Evolutionary conservation across 1,140 invertebrate genomes (phyloP).

Genomic region (Helicoverpa zea): DNA sequence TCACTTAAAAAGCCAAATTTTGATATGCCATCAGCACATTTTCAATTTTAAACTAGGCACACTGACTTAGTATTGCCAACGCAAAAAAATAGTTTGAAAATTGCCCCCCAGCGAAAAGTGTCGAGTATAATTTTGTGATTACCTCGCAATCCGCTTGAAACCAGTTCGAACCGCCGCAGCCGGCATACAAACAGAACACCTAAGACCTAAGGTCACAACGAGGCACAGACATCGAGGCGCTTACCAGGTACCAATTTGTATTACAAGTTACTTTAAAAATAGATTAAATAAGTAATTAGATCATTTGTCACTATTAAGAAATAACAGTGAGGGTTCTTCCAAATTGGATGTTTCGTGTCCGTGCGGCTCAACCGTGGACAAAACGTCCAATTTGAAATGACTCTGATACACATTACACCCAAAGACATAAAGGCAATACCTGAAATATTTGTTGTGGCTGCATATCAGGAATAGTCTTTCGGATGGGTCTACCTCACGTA

Average conservation of each 20-base stretch:
- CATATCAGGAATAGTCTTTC: no score
- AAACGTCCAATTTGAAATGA: no score
- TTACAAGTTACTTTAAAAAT: background rate
- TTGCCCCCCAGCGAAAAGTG: conserved; percentile 7
- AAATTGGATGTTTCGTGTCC: no score
- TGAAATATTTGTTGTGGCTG: no score
- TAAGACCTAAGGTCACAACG: conserved; percentile 41
- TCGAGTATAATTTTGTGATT: conserved; percentile 11
- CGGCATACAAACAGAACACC: conserved; percentile 33
- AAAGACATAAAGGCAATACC: no score
- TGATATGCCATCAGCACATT: background rate
- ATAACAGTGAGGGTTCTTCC: no score
- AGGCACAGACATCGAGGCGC: background rate
- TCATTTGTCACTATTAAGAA: no score
- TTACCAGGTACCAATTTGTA: background rate
- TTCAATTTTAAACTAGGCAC: background rate
- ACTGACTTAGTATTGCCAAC: conserved; percentile 21
- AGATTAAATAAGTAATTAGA: no score
- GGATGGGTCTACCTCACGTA: no score
- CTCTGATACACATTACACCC: no score
- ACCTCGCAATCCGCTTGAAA: conserved; percentile 36
- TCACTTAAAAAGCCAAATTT: background rate
- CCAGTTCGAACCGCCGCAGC: conserved; percentile 39
- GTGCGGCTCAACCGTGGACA: no score
- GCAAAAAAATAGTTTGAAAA: background rate